Base-by-base conservation (phyloP, 2,797 vertebrate genomes). In the Schizopygopsis pylzovi region DNA sequence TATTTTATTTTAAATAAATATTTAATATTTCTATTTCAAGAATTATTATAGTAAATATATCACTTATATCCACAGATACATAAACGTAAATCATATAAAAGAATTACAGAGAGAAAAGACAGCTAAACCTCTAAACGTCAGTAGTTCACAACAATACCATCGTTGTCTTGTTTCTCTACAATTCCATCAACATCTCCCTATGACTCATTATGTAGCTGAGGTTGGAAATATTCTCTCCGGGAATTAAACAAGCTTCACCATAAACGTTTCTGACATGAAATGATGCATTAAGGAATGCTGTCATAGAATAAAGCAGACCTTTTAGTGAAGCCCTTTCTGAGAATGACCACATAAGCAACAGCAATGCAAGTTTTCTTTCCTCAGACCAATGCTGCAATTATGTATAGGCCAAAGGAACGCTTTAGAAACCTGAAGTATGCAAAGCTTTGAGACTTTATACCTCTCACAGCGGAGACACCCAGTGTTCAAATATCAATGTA, bases 401-500 rank as follows among this genome's bases (percentile, higher is more conserved):
- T 79, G 25, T 70, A 78, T 63, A 56, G 73, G 82, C 61, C 73
- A 72, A 82, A 88, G 68, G 77, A 88, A 88, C 76, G 52, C 67
- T 68, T 83, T 5, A 25, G 75, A 83, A 85, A 84, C 81, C 84
- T 82, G 81, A 89, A 87, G 49, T 77, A 87, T 84, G 41, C 61
- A 82, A 73, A 70, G 83, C 79, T 78, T 87, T 65, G 67, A 83
- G 81, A 87, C 33, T 49, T 20, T 72, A 71, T 82, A 45, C 67
- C 8, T 49, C 81, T 81, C 43, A 75, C 79, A 89, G 63, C 81
- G 6, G 79, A 83, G 86, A 76, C 87, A 89, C 84, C 70, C 83
- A 81, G 80, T 87, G 88, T 79, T 88, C 84, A 88, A 59, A 89
- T 84, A 86, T 65, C 70, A 78, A 45, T 83, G 54, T 77, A 77